Evolutionary conservation across 2,888 invertebrate species (phyloP), one percentile per base, ranked within the genome.

Genomic region (Cryptocheilus praepositus): DNA sequence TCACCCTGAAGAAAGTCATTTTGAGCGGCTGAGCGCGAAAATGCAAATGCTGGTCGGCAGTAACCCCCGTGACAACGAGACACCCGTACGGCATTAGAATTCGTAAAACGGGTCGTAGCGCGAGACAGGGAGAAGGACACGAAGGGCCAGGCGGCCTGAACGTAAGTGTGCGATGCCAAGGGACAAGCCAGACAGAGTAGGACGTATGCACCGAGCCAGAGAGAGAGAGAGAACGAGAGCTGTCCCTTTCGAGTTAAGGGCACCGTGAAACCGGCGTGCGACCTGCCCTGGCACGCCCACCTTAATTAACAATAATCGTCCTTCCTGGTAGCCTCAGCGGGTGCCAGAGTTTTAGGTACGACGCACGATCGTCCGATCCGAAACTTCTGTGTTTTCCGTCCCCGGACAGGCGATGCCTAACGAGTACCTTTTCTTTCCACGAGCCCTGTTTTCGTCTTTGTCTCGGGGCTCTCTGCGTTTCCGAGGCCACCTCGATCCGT

Each of bases 251-350:
- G 49, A 49, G 71, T 78, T 74, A 70, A 76, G 74, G 63, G 53
- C 18, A 49, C 63, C 67, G 62, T 72, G 70, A 69, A 66, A 71
- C 63, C 64, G 72, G 64, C 61, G 73, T 73, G 73, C 58, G 74
- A 74, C 74, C 73, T 68, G 70, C 16, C 52, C 57, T 51, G 71
- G 28, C 72, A 71, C 73, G 79, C 74, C 73, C 70, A 76, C 69
- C 70, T 79, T 81, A 82, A 84, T 83, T 82, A 83, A 83, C 75
- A 81, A 80, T 76, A 76, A 80, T 76, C 77, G 78, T 81, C 80
- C 77, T 80, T 83, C 79, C 75, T 75, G 76, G 81, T 81, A 82
- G 70, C 43, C 83, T 65, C 83, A 80, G 82, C 83, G 76, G 81
- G 81, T 78, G 82, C 61, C 76, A 69, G 49, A 49, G 49, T 36